These are phyloP conservation scores for Harpagifer antarcticus DNA, from an alignment of 2,797 vertebrate genomes.

Conservation along the genomic window DNA sequence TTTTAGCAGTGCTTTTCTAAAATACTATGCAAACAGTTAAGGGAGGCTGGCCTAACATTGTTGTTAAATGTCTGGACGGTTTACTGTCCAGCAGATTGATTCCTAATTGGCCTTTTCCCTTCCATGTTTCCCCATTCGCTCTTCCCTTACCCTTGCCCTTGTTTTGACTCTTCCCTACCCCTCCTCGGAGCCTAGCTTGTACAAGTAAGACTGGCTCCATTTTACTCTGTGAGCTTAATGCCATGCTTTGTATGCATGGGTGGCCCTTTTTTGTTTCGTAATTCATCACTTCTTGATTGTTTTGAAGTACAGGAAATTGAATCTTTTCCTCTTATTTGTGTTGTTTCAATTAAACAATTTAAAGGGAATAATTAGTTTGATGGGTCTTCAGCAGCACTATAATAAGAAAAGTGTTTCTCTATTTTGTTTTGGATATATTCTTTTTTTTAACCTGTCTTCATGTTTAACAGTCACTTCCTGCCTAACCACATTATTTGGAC, in stretches of 20 bases:
- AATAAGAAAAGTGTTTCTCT: constrained; percentile 37
- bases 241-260: constrained; percentile 82
- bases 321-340: constrained; percentile 43
- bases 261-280: constrained; percentile 39
- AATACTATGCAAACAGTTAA: constrained; percentile 1
- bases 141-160: constrained; percentile 65
- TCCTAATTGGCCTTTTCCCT: constrained; percentile 86
- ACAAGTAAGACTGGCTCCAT: constrained; percentile 91
- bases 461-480: constrained; percentile 55
- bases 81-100: constrained; percentile 75
- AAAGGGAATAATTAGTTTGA: constrained; percentile 20
- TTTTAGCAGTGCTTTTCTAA: background rate
- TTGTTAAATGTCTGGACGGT: constrained; percentile 61
- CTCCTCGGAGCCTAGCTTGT: constrained; percentile 93
- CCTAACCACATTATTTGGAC: constrained; percentile 52
- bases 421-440: constrained; percentile 21
- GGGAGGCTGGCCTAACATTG: constrained; percentile 49
- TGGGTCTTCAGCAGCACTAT: constrained; percentile 20
- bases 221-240: constrained; percentile 78
- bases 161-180: constrained; percentile 83
- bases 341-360: constrained; percentile 36
- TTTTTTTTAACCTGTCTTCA: constrained; percentile 37
- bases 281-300: constrained; percentile 57
- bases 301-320: constrained; percentile 61
- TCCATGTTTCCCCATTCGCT: constrained; percentile 74